phyloP scores from a whole-genome alignment of 1,140 invertebrate genomes.

The Drosophila aff. region DNA sequence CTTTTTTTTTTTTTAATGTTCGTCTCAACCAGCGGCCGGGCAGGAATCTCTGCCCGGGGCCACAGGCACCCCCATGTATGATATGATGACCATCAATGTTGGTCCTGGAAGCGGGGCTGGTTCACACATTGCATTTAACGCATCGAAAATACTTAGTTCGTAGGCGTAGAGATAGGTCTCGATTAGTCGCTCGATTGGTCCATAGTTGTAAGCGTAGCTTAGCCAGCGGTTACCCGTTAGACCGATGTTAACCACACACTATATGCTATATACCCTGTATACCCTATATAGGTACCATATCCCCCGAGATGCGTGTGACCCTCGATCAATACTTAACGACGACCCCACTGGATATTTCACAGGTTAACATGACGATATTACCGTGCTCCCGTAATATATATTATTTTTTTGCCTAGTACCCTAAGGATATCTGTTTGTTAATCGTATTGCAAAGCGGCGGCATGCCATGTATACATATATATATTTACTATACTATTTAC shows the following conservation, averaged over 20 bases:
- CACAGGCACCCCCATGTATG: constrained; percentile 19
- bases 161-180: constrained; percentile 49
- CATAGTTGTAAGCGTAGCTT: constrained; percentile 62
- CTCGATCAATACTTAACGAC: constrained; percentile 29
- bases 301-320: constrained; percentile 12
- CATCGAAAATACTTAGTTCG: constrained; percentile 42
- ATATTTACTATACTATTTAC: constrained; percentile 1
- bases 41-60: not conserved
- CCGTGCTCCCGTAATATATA: constrained; percentile 6
- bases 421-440: constrained; percentile 40
- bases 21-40: constrained; percentile 3
- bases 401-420: constrained; percentile 39
- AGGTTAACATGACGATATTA: constrained; percentile 17
- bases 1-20: constrained; percentile 48
- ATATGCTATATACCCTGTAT: not conserved
- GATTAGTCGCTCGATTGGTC: constrained; percentile 63
- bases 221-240: constrained; percentile 27
- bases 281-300: constrained; percentile 4
- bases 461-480: constrained; percentile 18
- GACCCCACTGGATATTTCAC: constrained; percentile 21
- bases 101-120: constrained; percentile 22
- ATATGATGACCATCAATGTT: constrained; percentile 34
- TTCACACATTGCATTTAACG: constrained; percentile 64
- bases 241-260: constrained; percentile 18
- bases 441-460: constrained; percentile 28